phyloP scores from a whole-genome alignment of 2,888 invertebrate species.

The Phania funesta region DNA sequence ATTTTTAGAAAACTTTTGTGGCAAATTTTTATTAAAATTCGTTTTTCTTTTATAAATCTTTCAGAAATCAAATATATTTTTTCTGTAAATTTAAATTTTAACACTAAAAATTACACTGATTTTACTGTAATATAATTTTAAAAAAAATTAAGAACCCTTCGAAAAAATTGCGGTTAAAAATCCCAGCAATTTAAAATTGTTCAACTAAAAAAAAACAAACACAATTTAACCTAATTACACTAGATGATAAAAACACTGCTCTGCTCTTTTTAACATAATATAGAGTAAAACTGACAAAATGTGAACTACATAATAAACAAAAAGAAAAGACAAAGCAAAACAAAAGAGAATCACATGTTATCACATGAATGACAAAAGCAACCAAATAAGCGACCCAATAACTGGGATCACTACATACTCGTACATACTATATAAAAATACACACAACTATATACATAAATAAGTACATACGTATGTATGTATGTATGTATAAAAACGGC shows the following conservation, averaged over 20 bases:
- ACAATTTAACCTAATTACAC: constrained; percentile 42
- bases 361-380: constrained; percentile 60
- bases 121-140: too few species aligned
- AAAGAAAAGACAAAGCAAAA: constrained; percentile 42
- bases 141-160: too few species aligned
- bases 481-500: background rate
- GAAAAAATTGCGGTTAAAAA: background rate
- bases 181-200: too few species aligned
- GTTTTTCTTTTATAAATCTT: too few species aligned
- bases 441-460: background rate
- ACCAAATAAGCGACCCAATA: constrained; percentile 61
- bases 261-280: constrained; percentile 6
- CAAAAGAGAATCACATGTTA: constrained; percentile 65
- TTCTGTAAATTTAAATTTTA: too few species aligned
- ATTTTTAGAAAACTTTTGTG: too few species aligned
- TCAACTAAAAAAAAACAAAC: background rate
- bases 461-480: background rate
- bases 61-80: too few species aligned
- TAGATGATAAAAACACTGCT: constrained; percentile 5
- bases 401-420: constrained; percentile 36
- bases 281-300: constrained; percentile 11
- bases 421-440: too few species aligned
- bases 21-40: too few species aligned
- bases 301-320: background rate
- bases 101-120: too few species aligned